Conservation (phyloP, 2,113 vertebrate genomes). For the Copsychus sechellarum region DNA sequence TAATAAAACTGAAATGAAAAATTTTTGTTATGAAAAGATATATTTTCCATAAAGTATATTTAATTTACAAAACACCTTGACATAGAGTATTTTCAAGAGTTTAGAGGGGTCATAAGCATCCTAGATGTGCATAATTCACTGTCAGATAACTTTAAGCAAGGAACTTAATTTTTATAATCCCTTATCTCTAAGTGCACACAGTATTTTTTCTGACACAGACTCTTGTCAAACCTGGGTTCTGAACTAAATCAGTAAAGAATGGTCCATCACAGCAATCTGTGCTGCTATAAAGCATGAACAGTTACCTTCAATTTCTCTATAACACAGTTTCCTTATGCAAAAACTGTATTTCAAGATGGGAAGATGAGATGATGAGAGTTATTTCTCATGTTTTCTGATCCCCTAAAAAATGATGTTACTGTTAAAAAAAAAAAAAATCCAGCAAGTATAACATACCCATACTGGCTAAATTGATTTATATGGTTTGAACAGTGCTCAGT, state of each 20-base stretch:
- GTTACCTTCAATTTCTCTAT: background rate
- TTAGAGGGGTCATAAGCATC: background rate
- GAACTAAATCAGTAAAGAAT: background rate
- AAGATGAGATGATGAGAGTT: background rate
- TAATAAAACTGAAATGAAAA: background rate
- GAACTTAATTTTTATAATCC: background rate
- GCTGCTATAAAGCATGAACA: background rate
- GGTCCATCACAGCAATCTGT: background rate
- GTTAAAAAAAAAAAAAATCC: background rate
- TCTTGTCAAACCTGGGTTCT: background rate
- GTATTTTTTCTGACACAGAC: background rate
- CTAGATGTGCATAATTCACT: background rate
- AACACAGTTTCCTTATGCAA: background rate
- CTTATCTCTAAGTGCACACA: background rate
- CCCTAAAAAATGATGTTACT: background rate
- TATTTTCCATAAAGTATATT: background rate
- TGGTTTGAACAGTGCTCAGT: background rate
- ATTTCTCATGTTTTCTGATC: background rate
- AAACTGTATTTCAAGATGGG: background rate
- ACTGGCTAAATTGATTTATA: background rate
- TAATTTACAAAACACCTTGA: background rate
- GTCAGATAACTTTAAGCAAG: background rate
- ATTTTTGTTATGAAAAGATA: background rate
- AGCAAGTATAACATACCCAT: background rate
- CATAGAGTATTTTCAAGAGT: background rate